Percentiles rank a stretch among this genome's conserved stretches.
Evolutionary conservation across 1,140 invertebrate species (phyloP).

Genomic region (Aphis gossypii): DNA sequence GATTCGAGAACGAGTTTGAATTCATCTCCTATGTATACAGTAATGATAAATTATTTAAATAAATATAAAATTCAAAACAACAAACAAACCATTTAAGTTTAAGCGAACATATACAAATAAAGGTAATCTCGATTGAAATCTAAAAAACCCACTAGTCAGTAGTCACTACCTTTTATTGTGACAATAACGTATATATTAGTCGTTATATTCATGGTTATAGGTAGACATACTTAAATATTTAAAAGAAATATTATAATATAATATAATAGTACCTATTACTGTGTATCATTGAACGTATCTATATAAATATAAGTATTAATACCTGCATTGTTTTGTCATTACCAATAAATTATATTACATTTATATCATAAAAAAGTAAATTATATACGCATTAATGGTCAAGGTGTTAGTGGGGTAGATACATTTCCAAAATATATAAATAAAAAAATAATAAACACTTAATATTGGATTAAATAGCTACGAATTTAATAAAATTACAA

Average conservation of each 20-base stretch:
- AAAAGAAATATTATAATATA: background rate
- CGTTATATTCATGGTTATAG: background rate
- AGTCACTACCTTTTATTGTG: background rate
- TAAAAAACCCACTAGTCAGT: background rate
- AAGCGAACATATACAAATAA: background rate
- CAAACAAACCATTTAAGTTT: background rate
- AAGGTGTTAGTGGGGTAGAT: too few species aligned
- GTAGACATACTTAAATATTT: background rate
- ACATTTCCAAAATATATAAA: too few species aligned
- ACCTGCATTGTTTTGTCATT: too few species aligned
- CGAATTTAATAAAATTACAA: too few species aligned
- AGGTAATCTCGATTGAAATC: background rate
- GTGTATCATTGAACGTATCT: background rate
- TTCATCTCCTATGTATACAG: background rate
- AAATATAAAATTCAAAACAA: conserved; percentile 10
- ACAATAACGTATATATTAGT: background rate
- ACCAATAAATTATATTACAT: too few species aligned
- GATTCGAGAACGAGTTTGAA: background rate
- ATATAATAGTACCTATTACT: background rate
- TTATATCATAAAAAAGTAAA: too few species aligned
- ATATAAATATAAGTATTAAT: too few species aligned
- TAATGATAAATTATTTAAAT: background rate
- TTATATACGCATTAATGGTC: too few species aligned
- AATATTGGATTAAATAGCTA: too few species aligned
- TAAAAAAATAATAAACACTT: too few species aligned